phyloP scores from a whole-genome alignment of 2,888 invertebrate genomes.

The Mystacides longicornis region DNA sequence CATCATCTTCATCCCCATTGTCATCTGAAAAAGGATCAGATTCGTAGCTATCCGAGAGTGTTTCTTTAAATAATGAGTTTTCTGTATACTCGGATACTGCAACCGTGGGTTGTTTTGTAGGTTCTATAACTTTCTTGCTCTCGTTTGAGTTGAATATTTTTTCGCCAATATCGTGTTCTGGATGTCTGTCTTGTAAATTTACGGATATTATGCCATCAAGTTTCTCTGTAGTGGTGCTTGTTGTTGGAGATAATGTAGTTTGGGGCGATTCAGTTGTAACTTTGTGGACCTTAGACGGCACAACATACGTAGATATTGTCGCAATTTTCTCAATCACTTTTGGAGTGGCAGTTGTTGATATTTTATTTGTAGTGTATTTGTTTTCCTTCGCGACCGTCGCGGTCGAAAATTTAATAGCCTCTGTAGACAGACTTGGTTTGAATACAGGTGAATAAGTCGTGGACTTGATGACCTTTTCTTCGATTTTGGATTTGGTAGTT shows the following conservation, averaged over 20 bases:
- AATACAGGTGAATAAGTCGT: neutral
- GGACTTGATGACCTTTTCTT: neutral
- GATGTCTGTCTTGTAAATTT: neutral
- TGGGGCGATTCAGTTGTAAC: constrained; percentile 11
- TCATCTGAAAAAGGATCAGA: constrained; percentile 41
- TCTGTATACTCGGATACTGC: neutral
- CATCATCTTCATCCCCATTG: constrained; percentile 43
- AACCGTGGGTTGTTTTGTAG: constrained; percentile 8
- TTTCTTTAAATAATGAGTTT: constrained; percentile 5
- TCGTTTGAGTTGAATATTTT: neutral
- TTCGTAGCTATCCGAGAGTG: constrained; percentile 24
- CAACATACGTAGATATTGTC: constrained; percentile 8
- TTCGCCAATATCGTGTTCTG: neutral
- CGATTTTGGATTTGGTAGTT: neutral
- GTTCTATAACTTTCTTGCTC: constrained; percentile 3
- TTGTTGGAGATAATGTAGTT: constrained; percentile 1
- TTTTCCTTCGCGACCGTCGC: neutral
- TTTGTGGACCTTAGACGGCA: constrained; percentile 9
- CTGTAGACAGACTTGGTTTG: no score
- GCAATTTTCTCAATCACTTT: neutral
- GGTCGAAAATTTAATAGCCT: no score
- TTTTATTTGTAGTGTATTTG: constrained; percentile 15
- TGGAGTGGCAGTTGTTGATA: constrained; percentile 8
- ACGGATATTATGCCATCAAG: neutral
- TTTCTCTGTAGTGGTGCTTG: constrained; percentile 23